phyloP scores from a whole-genome alignment of 2,113 vertebrate genomes.

The Falco punctatus region DNA sequence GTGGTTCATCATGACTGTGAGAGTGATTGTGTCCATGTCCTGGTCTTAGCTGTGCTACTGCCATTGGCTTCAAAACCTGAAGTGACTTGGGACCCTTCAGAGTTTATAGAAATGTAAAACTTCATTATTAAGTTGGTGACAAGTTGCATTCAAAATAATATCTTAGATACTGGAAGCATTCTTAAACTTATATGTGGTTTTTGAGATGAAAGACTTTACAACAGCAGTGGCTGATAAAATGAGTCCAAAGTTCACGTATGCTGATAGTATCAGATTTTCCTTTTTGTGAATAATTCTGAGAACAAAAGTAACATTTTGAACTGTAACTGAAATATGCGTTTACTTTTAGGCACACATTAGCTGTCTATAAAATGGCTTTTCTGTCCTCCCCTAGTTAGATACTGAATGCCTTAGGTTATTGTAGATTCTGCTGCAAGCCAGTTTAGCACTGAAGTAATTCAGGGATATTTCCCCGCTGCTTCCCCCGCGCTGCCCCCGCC shows the following conservation, averaged over 20 bases:
- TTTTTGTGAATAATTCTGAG: not conserved
- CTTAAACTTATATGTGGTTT: not conserved
- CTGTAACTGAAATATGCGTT: not conserved
- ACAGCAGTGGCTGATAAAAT: not conserved
- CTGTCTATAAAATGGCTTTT: not conserved
- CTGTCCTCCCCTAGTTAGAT: not conserved
- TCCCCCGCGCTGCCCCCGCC: too few relatives aligned
- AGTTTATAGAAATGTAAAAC: not conserved
- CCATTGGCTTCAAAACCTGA: not conserved
- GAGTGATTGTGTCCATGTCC: not conserved
- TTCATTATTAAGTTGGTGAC: not conserved
- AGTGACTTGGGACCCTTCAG: not conserved
- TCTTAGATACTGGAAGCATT: not conserved
- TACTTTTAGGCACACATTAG: not conserved
- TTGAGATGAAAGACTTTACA: not conserved
- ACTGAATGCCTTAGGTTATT: not conserved
- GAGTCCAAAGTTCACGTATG: not conserved
- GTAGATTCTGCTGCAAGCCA: not conserved
- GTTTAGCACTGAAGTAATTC: not conserved
- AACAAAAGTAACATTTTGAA: not conserved
- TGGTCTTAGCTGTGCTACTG: not conserved
- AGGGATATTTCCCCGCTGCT: not conserved
- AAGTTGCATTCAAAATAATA: not conserved
- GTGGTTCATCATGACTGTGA: not conserved
- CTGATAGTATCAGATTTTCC: not conserved